phyloP scores from a whole-genome alignment of 2,113 vertebrate genomes.

The Zonotrichia leucophrys region DNA sequence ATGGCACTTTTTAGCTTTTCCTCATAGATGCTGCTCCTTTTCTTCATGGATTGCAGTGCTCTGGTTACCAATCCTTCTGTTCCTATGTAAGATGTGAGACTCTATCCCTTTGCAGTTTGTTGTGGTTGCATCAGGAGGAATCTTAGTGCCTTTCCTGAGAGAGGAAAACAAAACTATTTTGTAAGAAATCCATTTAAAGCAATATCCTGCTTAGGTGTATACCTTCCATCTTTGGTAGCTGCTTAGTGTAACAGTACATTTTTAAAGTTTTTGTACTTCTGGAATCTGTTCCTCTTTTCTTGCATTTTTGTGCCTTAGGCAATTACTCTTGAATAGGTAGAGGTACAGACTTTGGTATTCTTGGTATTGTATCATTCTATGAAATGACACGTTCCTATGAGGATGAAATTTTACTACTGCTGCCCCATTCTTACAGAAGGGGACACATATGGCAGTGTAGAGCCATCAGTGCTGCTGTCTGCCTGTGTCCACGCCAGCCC shows the following conservation, averaged over 20 bases:
- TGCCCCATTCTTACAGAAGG: rapidly evolving
- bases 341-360: not conserved
- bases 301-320: not conserved
- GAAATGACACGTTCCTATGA: not conserved
- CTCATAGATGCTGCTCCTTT: not conserved
- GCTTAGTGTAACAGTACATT: not conserved
- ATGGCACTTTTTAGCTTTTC: not conserved
- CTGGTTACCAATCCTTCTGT: too few relatives aligned
- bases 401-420: not conserved
- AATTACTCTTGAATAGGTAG: not conserved
- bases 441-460: not conserved
- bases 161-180: not conserved
- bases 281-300: not conserved
- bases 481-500: not conserved
- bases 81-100: not conserved
- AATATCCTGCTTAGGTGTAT: not conserved
- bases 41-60: not conserved
- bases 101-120: not conserved
- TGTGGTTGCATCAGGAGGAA: not conserved
- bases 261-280: not conserved
- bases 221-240: not conserved
- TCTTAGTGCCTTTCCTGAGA: not conserved
- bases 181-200: not conserved
- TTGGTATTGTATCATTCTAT: not conserved
- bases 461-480: not conserved